Evolutionary conservation across 2,113 vertebrate genomes (phyloP), one percentile per base, ranked within the genome.

Genomic region (Podarcis muralis): DNA sequence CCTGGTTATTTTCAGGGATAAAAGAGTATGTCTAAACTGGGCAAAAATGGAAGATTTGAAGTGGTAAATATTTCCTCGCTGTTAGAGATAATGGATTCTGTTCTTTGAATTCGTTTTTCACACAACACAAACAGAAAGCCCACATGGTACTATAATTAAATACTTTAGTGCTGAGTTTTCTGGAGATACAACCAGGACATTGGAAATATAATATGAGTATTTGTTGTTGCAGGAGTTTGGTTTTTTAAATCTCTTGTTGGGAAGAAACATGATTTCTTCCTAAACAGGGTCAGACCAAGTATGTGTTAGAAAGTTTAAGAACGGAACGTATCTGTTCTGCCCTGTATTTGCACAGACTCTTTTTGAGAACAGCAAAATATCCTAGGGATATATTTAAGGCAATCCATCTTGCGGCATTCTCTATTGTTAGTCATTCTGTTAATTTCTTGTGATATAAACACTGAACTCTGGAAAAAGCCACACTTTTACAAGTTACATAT

Each of bases 131-230:
- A 1, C 18, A 40, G 7, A 40, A 40, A 32, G 9, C 9, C 65
- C 62, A 22, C 48, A 1, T 71, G 57, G 22, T 88, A 83, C 85
- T 83, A 78, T 77, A 93, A 89, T 66, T 3, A 72, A 35, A 15
- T 59, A 1, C 62, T 87, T n/a, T 32, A 23, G 48, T 30, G 23
- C 8, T 35, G 22, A 25, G 2, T 76, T 62, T 27, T 85, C 43
- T 65, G 75, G 23, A 20, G 18, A 25, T 43, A 85, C 62, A 43
- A 18, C 62, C 35, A 75, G 53, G 22, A 85, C 20, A 37, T 1
- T 23, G 30, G 22, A 40, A 68, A 30, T 43, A 20, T 18, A 69
- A 16, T 69, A 16, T 22, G 7, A 32, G 20, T 79, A 20, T 40
- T 71, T 71, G 20, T 71, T 48, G 76, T n/a, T 32, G 68, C 27